These are phyloP conservation scores for Ondatra zibethicus DNA, from an alignment of 2,113 vertebrate species.

Conservation along the genomic window DNA sequence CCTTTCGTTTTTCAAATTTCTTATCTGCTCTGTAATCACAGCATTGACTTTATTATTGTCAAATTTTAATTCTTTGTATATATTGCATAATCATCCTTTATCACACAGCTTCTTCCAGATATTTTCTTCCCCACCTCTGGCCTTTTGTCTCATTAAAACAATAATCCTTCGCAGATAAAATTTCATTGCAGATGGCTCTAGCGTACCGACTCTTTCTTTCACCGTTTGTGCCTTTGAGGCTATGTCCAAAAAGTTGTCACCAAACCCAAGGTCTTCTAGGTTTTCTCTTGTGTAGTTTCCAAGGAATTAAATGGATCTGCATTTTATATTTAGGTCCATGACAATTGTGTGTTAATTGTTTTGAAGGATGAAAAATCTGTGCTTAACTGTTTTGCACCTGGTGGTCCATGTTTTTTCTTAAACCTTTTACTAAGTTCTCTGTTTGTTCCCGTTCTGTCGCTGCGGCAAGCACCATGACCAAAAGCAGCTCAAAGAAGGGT, in stretches of 20 bases:
- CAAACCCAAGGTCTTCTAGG: background rate
- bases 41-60: background rate
- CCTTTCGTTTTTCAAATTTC: background rate
- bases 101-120: background rate
- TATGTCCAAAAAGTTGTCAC: background rate
- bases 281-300: background rate
- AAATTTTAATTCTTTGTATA: background rate
- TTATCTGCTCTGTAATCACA: background rate
- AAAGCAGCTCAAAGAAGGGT: background rate
- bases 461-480: background rate
- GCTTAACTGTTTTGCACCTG: background rate
- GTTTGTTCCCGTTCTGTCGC: background rate
- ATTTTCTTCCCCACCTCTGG: background rate
- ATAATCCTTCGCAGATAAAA: background rate
- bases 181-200: background rate
- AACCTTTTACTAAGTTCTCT: background rate
- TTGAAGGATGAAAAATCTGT: background rate
- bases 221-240: background rate
- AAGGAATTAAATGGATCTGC: background rate
- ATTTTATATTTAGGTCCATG: background rate
- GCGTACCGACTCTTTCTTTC: background rate
- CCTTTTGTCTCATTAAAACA: slow-evolving; percentile 19
- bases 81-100: background rate
- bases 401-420: background rate
- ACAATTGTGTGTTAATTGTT: background rate